Conservation (phyloP, 2,113 vertebrate genomes). For the Epinephelus fuscoguttatus region DNA sequence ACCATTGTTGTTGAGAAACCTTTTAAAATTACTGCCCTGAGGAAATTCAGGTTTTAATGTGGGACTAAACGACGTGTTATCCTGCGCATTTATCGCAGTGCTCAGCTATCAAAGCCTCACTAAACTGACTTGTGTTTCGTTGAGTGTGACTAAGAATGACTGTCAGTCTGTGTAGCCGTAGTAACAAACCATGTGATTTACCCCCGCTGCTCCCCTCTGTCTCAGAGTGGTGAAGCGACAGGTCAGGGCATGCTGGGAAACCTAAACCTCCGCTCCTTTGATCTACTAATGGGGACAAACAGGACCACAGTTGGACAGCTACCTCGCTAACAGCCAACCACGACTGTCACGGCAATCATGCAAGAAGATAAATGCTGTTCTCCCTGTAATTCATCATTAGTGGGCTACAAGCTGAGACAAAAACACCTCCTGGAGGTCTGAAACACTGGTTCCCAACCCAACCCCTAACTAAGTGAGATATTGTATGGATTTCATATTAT, state of each 20-base stretch:
- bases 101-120: neutral
- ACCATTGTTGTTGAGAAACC: too few species aligned
- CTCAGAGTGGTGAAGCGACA: slow-evolving; percentile 41
- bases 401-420: neutral
- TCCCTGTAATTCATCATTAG: neutral
- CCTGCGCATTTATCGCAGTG: neutral
- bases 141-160: neutral
- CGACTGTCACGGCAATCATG: neutral
- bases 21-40: too few species aligned
- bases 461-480: too few species aligned
- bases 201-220: neutral
- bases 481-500: too few species aligned
- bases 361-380: slow-evolving; percentile 3
- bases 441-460: too few species aligned
- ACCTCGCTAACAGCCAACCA: neutral
- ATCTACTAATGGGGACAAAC: slow-evolving; percentile 64
- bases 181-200: slow-evolving; percentile 39
- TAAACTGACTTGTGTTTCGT: neutral
- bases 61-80: neutral
- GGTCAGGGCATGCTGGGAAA: slow-evolving; percentile 63
- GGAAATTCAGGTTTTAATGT: neutral
- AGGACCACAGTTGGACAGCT: slow-evolving; percentile 41
- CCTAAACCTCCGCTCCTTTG: slow-evolving; percentile 50
- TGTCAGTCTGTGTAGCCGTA: slow-evolving; percentile 15
- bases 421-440: neutral